Evolutionary conservation across 2,113 vertebrate species (phyloP).

Genomic region (Sclerurus mexicanus): DNA sequence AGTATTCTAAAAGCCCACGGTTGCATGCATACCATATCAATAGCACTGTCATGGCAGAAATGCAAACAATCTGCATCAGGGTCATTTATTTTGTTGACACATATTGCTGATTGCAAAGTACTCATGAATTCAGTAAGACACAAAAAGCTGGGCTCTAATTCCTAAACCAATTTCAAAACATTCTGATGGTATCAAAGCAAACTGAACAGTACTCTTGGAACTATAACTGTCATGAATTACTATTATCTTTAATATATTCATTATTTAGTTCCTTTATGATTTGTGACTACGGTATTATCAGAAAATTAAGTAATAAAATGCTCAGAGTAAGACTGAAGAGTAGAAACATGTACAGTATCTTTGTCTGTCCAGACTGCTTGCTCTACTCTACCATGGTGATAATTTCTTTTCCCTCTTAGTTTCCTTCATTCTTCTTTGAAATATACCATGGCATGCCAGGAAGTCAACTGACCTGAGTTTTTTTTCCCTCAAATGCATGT

Average conservation of each 20-base stretch:
- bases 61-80: neutral
- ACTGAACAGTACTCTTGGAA: neutral
- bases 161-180: slow-evolving; percentile 14
- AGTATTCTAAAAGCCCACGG: neutral
- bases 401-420: neutral
- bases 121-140: neutral
- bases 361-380: neutral
- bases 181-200: slow-evolving; percentile 31
- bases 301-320: slow-evolving; percentile 19
- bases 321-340: neutral
- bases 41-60: neutral
- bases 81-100: slow-evolving; percentile 25
- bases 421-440: neutral
- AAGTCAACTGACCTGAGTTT: neutral
- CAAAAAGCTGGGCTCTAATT: neutral
- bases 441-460: neutral
- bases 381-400: neutral
- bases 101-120: neutral
- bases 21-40: neutral
- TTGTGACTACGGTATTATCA: neutral
- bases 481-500: neutral
- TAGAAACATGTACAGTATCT: neutral
- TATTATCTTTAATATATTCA: slow-evolving; percentile 15
- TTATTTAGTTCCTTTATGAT: neutral
- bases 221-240: neutral